Evolutionary conservation across 2,113 vertebrate species (phyloP).

Genomic region (Cyprinus carpio): DNA sequence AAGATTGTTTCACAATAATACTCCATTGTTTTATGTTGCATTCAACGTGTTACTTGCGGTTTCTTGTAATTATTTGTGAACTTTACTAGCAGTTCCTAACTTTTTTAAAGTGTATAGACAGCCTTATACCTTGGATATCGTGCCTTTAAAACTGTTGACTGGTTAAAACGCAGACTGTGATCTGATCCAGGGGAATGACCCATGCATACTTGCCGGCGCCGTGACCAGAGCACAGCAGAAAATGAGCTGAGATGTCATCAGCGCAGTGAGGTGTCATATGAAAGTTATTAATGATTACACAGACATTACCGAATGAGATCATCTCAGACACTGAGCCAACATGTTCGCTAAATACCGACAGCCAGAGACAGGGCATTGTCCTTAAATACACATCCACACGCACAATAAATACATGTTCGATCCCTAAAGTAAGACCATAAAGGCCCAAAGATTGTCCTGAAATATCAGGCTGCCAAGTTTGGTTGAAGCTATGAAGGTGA

Average conservation of each 20-base stretch:
- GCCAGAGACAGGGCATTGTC: background rate
- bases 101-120: too few species aligned
- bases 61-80: too few species aligned
- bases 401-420: conserved; percentile 20
- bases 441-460: background rate
- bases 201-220: conserved; percentile 39
- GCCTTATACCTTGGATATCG: background rate
- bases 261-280: conserved; percentile 52
- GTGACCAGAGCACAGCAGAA: conserved; percentile 15
- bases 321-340: conserved; percentile 7
- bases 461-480: conserved; percentile 20
- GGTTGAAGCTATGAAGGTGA: conserved; percentile 20
- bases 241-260: conserved; percentile 61
- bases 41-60: background rate
- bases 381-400: conserved; percentile 23
- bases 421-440: background rate
- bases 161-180: conserved; percentile 11
- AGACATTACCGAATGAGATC: conserved; percentile 53
- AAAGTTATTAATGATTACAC: conserved; percentile 66
- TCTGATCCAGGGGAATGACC: conserved; percentile 31
- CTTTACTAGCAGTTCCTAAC: too few species aligned
- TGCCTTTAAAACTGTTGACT: conserved; percentile 7
- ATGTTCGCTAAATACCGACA: background rate
- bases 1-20: too few species aligned
- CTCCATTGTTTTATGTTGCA: too few species aligned